Evolutionary conservation across 2,113 vertebrate species (phyloP), one percentile per base, ranked within the genome.

Genomic region (Poicephalus gulielmi): DNA sequence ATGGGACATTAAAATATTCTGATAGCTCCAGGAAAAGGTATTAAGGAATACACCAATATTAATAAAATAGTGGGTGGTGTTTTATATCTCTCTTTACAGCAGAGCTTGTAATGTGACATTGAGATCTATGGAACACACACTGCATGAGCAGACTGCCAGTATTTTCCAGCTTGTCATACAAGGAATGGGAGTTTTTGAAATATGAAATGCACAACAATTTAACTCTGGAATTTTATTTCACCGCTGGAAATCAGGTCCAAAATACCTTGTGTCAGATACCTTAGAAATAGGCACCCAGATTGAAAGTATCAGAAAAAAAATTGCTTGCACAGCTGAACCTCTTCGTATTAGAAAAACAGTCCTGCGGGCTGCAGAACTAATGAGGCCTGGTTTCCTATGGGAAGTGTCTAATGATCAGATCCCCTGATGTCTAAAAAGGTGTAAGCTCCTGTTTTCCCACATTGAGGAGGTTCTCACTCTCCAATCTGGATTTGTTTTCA

Each of bases 331-430:
- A 92, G 77, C 70, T 73, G 77, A 95, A 44, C 17, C 23, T 69
- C 63, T 83, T 74, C 59, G 22, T 49, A 78, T 86, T 55, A 81
- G 55, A 90, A 94, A 94, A 96, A 78, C 83, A 94, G 88, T 82
- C 14, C 39, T 78, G 66, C 68, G 92, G 64, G 64, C 50, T 78
- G 68, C 76, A 91, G 64, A 86, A 75, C 60, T 91, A 95, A 94
- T 59, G 77, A 86, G 66, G 39, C 25, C 30, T 88, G 77, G 30
- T 68, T 95, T 94, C 91, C 94, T 88, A 88, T 52, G 77, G 41
- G 24, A 68, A 92, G 53, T 83, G 18, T 31, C 55, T 68, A 60
- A 86, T 25, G 27, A 69, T 71, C 33, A 71, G 43, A 55, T 55
- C 17, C 43, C 55, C 60, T 71, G 39, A 68, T 14, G 47, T 64